These are phyloP conservation scores for Lepidothrix coronata DNA, from an alignment of 2,113 vertebrate genomes.

Conservation along the genomic window DNA sequence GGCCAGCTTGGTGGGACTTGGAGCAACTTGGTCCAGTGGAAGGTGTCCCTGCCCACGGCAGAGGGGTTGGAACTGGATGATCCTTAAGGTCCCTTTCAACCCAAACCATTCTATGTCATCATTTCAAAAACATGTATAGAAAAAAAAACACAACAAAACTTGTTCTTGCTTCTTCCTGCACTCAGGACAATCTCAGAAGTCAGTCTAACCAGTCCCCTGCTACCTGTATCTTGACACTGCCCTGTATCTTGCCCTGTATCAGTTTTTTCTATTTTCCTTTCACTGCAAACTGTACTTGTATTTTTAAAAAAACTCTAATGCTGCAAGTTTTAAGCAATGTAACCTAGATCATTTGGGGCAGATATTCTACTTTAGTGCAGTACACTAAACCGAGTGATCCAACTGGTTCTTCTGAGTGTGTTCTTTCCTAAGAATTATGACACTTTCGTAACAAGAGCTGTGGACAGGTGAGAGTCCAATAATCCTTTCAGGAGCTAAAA, in stretches of 20 bases:
- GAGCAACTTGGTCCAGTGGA: not conserved
- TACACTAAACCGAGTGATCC: not conserved
- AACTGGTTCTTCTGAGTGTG: not conserved
- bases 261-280: not conserved
- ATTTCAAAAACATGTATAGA: not conserved
- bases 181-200: not conserved
- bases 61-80: not conserved
- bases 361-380: not conserved
- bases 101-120: not conserved
- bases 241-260: not conserved
- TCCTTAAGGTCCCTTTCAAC: not conserved
- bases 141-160: not conserved
- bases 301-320: rapidly evolving
- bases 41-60: not conserved
- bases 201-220: not conserved
- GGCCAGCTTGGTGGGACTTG: not conserved
- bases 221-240: not conserved
- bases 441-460: not conserved
- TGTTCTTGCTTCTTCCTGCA: not conserved
- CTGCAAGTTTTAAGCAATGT: not conserved
- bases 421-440: not conserved
- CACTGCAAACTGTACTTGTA: not conserved
- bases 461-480: not conserved
- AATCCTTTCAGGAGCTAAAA: not conserved
- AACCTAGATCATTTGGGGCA: not conserved